Evolutionary conservation across 2,888 invertebrate species (phyloP).

Genomic region (Dicycla oo): DNA sequence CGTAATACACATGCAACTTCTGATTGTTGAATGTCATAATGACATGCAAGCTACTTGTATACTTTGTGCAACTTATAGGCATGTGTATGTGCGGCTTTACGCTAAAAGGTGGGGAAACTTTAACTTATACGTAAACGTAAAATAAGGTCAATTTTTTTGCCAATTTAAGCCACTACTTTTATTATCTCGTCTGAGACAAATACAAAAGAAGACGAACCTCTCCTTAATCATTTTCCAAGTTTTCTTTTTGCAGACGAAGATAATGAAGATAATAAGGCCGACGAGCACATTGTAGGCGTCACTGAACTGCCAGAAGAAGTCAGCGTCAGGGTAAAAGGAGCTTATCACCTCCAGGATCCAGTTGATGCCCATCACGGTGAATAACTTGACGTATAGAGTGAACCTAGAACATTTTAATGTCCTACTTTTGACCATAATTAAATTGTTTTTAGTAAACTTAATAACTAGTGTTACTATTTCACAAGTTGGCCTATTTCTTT

Average conservation of each 20-base stretch:
- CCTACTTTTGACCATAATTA: conserved; percentile 51
- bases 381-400: conserved; percentile 92
- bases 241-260: conserved; percentile 93
- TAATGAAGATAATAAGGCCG: conserved; percentile 93
- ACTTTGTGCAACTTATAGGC: neutral
- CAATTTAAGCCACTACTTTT: conserved; percentile 5
- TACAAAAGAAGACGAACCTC: conserved; percentile 81
- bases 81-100: conserved; percentile 1
- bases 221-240: conserved; percentile 91
- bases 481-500: neutral
- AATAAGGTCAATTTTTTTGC: neutral
- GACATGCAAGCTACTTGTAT: neutral
- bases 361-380: conserved; percentile 94
- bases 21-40: neutral
- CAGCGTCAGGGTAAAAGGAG: conserved; percentile 87
- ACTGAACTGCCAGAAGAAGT: conserved; percentile 90
- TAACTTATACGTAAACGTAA: neutral
- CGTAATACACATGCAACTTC: neutral
- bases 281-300: conserved; percentile 93
- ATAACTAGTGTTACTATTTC: neutral
- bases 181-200: conserved; percentile 14
- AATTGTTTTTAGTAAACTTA: conserved; percentile 32
- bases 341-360: conserved; percentile 94
- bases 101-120: neutral
- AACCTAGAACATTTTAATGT: conserved; percentile 87